Evolutionary conservation across 2,797 vertebrate species (phyloP).

Genomic region (Delichon dasypus): DNA sequence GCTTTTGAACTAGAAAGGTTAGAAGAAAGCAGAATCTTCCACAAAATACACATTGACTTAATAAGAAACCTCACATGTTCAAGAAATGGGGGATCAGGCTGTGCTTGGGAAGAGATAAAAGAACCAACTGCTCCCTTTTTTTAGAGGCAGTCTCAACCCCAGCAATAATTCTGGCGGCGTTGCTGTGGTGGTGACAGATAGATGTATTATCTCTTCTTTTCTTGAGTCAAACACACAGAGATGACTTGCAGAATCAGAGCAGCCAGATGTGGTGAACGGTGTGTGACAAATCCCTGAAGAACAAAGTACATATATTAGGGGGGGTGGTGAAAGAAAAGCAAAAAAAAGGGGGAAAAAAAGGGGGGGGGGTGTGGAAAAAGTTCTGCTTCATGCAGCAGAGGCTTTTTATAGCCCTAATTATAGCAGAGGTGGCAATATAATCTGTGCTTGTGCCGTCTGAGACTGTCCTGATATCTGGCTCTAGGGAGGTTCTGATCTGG

Average conservation of each 20-base stretch:
- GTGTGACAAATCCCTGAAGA: neutral
- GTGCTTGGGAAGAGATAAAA: neutral
- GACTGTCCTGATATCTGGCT: neutral
- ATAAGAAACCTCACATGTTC: neutral
- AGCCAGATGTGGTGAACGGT: neutral
- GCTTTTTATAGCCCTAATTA: conserved; percentile 27
- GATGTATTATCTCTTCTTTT: neutral
- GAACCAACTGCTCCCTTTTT: neutral
- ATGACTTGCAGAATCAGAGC: conserved; percentile 25
- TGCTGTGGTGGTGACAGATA: neutral
- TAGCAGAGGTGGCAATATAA: neutral
- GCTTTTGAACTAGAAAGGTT: neutral
- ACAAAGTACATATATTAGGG: neutral
- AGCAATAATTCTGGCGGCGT: neutral
- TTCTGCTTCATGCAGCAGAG: neutral
- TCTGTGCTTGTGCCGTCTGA: neutral
- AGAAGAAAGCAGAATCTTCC: neutral
- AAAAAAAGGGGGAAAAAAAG: neutral
- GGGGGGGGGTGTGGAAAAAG: neutral
- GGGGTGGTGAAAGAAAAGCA: too few relatives aligned
- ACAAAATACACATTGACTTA: neutral
- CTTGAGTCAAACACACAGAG: neutral
- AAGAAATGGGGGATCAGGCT: neutral
- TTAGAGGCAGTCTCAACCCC: neutral
- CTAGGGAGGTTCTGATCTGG: neutral